Percentiles rank a stretch among this genome's conserved stretches.
phyloP scores from a whole-genome alignment of 2,113 vertebrate species.

The Engystomops pustulosus region DNA sequence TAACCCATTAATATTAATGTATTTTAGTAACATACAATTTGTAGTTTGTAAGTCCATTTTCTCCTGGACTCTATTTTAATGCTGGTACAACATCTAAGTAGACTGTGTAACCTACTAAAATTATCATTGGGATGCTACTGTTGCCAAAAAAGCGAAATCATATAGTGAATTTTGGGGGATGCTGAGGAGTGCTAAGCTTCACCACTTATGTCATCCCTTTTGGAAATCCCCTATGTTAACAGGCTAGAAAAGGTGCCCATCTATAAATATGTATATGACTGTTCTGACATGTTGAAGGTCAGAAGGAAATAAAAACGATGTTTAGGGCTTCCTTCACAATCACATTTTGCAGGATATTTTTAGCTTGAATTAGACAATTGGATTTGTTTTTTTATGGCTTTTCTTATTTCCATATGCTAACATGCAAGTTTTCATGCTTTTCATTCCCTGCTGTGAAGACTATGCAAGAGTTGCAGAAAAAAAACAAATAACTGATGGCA shows the following conservation, averaged over 20 bases:
- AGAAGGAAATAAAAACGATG: neutral
- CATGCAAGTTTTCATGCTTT: no score
- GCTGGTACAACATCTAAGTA: neutral
- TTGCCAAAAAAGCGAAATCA: neutral
- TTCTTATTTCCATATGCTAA: no score
- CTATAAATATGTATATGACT: slow-evolving; percentile 51
- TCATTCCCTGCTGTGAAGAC: no score
- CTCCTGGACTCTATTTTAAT: neutral
- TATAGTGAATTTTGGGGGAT: slow-evolving; percentile 8
- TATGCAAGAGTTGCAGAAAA: no score
- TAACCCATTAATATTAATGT: no score
- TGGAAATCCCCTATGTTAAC: slow-evolving; percentile 53
- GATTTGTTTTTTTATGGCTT: no score
- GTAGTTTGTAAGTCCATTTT: neutral
- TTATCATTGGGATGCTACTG: neutral
- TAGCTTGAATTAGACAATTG: no score
- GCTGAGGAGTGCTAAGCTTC: slow-evolving; percentile 24
- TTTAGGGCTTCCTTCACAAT: neutral
- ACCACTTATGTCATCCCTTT: slow-evolving; percentile 35
- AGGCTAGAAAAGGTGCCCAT: slow-evolving; percentile 32
- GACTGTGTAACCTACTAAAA: neutral
- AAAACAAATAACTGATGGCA: no score
- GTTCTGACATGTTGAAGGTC: slow-evolving; percentile 35
- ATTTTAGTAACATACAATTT: no score
- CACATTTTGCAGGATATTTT: no score